phyloP scores from a whole-genome alignment of 2,113 vertebrate species.

The Thymallus thymallus region DNA sequence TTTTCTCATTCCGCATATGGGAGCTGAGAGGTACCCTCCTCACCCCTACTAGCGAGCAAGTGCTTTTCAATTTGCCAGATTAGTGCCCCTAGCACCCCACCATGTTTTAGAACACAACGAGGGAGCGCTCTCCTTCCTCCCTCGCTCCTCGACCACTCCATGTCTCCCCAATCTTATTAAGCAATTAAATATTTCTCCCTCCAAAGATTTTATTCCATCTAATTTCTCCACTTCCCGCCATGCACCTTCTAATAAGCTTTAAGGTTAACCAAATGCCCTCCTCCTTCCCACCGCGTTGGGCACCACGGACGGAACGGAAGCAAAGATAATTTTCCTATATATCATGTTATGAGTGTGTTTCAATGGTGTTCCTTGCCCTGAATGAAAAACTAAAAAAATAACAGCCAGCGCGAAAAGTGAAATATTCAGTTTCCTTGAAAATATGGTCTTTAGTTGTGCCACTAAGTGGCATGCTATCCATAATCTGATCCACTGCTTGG shows the following conservation, averaged over 20 bases:
- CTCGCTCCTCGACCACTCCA: constrained; percentile 46
- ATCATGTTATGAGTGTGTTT: constrained; percentile 36
- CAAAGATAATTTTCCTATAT: constrained; percentile 36
- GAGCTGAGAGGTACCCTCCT: constrained; percentile 41
- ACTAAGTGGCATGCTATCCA: background rate
- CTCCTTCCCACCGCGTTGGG: constrained; percentile 5
- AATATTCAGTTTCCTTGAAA: constrained; percentile 64
- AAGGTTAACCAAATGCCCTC: constrained; percentile 37
- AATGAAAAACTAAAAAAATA: constrained; percentile 25
- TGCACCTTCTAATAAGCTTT: constrained; percentile 60
- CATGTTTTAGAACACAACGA: constrained; percentile 51
- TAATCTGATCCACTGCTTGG: background rate
- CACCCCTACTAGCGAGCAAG: constrained; percentile 50
- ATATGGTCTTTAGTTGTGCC: constrained; percentile 47
- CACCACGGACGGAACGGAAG: constrained; percentile 6
- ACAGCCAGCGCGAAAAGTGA: background rate
- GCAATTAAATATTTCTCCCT: constrained; percentile 66
- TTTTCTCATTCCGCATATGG: constrained; percentile 63
- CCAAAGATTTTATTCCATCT: constrained; percentile 52
- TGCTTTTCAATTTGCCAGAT: constrained; percentile 73
- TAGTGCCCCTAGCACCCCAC: constrained; percentile 62
- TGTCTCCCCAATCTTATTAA: constrained; percentile 68
- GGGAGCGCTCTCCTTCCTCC: constrained; percentile 31
- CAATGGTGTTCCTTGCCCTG: constrained; percentile 24
- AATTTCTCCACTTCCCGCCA: constrained; percentile 43